Base-by-base conservation (phyloP, 2,113 vertebrate genomes). In the Trogon surrucura region DNA sequence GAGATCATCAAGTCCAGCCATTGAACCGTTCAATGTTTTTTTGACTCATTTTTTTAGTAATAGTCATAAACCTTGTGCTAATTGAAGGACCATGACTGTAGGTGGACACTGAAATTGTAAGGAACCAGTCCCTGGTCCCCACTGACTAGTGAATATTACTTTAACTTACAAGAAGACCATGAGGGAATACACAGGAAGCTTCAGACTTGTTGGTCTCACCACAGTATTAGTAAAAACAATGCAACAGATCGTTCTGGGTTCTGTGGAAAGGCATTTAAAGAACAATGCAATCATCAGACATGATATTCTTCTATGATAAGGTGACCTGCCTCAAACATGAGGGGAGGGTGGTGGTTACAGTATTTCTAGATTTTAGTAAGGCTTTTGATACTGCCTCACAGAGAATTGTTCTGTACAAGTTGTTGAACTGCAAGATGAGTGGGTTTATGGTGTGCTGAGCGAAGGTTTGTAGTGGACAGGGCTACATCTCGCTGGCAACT, bases 11-110 rank as follows among this genome's bases (percentile, higher is more conserved):
- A 41, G 41, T 41, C 41, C 41, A 41, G 41, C 41, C 41, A 41
- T 41, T 5, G 47, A 51, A 19, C 4, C 11, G 51, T 32, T 62
- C 16, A 7, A 26, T 12, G 0, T 19, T 16, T 48, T 75, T 61
- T 77, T 61, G 38, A 1, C 27, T 36, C n/a, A 38, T 26, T 30
- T 18, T 18, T 80, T 65, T 53, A 53, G 20, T 41, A 79, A 44
- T 9, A 60, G 4, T 1, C 3, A 22, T 29, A 47, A 8, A n/a
- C 12, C 3, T n/a, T 32, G 13, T 29, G 10, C 8, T 44, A n/a
- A 22, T 20, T 32, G 21, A 19, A 67, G 16, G 41, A 30, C 51
- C 12, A 36, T 17, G 13, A 36, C 11, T 25, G 7, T 1, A 1
- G 19, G 32, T 15, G 9, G 41, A 48, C 15, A 64, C 12, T 19